phyloP scores from a whole-genome alignment of 2,113 vertebrate species.

The Chamaea fasciata region DNA sequence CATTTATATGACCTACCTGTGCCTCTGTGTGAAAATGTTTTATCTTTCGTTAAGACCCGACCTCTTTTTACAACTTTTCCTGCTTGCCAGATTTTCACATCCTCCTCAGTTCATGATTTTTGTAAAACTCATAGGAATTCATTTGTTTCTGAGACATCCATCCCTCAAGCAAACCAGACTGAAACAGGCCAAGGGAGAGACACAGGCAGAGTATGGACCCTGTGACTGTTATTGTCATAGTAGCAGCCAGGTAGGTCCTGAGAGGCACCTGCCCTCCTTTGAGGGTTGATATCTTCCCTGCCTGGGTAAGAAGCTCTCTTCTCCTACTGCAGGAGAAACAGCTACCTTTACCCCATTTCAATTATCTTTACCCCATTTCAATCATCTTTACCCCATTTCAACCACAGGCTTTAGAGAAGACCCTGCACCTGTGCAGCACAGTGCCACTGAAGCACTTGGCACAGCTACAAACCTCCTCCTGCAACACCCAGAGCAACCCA shows the following conservation, averaged over 20 bases:
- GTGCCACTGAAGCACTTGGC: fast-evolving
- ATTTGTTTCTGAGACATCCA: neutral
- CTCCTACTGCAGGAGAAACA: neutral
- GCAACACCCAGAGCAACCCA: neutral
- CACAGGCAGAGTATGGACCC: neutral
- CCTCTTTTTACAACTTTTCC: neutral
- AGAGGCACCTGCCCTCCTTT: neutral
- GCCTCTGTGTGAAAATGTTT: neutral
- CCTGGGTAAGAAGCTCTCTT: neutral
- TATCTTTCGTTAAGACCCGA: neutral
- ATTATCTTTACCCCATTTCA: neutral
- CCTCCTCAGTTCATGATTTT: neutral
- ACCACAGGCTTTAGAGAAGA: neutral
- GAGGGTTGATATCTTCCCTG: neutral
- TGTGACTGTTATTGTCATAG: neutral
- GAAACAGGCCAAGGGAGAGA: neutral
- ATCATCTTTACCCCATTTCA: neutral
- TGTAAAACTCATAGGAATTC: neutral
- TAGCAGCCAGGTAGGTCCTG: neutral
- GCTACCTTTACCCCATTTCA: neutral
- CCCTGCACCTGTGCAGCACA: neutral
- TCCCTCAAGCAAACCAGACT: neutral
- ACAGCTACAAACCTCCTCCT: neutral
- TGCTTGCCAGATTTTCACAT: neutral
- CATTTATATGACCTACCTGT: neutral